Evolutionary conservation across 1,140 invertebrate genomes (phyloP).

Genomic region (Ceratitis capitata): DNA sequence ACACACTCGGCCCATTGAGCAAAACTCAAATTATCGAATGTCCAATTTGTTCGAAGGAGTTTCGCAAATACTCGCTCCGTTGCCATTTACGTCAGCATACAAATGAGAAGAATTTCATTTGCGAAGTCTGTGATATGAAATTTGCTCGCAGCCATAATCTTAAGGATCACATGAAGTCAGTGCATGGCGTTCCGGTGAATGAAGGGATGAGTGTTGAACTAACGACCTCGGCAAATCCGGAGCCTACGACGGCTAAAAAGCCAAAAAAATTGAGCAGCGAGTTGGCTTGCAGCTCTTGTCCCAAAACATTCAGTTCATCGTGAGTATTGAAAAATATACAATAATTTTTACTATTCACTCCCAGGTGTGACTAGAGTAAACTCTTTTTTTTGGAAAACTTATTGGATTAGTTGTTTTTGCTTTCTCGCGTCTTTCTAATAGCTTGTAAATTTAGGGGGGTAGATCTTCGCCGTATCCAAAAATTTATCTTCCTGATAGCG

Average conservation of each 20-base stretch:
- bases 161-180: constrained; percentile 68
- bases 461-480: too few relatives aligned
- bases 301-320: constrained; percentile 71
- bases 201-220: not conserved
- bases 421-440: too few relatives aligned
- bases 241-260: not conserved
- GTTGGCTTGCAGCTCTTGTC: constrained; percentile 72
- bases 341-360: too few relatives aligned
- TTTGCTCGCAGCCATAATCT: constrained; percentile 76
- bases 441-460: too few relatives aligned
- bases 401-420: too few relatives aligned
- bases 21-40: constrained; percentile 70
- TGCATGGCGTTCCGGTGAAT: constrained; percentile 56
- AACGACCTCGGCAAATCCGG: not conserved
- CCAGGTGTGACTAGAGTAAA: too few relatives aligned
- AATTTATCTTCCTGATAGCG: too few relatives aligned
- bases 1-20: constrained; percentile 56
- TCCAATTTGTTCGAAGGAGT: constrained; percentile 74
- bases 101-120: constrained; percentile 80
- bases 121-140: constrained; percentile 68
- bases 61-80: constrained; percentile 74
- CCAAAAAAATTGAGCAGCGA: constrained; percentile 24
- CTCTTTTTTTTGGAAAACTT: too few relatives aligned
- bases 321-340: too few relatives aligned
- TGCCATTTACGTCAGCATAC: constrained; percentile 79